Evolutionary conservation across 2,888 invertebrate genomes (phyloP), one percentile per base, ranked within the genome.

Genomic region (Lithophane ornitopus): DNA sequence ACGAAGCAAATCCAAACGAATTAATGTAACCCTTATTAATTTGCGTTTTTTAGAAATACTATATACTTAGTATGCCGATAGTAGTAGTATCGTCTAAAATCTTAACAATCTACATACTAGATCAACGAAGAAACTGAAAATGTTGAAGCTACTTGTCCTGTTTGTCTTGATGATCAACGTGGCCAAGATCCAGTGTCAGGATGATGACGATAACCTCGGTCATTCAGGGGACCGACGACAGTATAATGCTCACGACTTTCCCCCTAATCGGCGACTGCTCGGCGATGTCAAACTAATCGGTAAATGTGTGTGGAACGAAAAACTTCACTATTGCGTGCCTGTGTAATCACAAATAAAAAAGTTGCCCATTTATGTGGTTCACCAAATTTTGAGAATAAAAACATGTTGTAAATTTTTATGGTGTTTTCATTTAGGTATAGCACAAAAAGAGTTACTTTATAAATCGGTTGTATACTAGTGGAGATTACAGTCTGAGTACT

Each of bases 121-220:
- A n/a, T 19, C 12, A 34, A 34, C n/a, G 22, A 4, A 6, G 34
- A 26, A 34, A 8, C 26, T 16, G n/a, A 44, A 56, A 54, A 72
- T 56, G 56, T 46, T 68, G 14, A 72, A 72, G 44, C 19, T 69
- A 3, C 3, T 72, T 0, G 1, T 72, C 1, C 44, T 68, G 11
- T 22, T 63, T 19, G 9, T 70, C 14, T 34, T 70, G 46, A 28
- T 46, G 28, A 28, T 65, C 12, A 46, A 12, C 26, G 16, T 75
- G 22, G 74, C 34, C 9, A 8, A 8, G 11, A 54, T 74, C 19
- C 44, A 71, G n/a, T 26, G 71, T 34, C 70, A 70, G 16, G 46
- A 39, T 49, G 7, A 46, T 28, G 7, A 16, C 14, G 28, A 56
- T 1, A 11, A 52, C 8, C 8, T 26, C 12, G 61, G 19, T 41